Evolutionary conservation across 2,113 vertebrate species (phyloP).

Genomic region (Nycticryphes semicollaris): DNA sequence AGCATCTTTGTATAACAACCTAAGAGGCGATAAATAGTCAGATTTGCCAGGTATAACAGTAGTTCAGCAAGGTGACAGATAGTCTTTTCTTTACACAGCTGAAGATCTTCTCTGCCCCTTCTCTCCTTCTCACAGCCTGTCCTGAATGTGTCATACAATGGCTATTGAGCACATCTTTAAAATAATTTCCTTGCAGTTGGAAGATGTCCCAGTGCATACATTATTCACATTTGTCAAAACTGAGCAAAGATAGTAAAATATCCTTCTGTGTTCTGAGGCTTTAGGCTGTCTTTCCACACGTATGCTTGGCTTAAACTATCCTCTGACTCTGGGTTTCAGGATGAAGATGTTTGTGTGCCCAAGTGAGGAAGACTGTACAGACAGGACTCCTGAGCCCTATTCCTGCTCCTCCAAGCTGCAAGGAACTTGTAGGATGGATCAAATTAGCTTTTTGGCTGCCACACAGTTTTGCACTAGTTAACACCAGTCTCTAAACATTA

Average conservation of each 20-base stretch:
- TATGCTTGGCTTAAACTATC: not conserved
- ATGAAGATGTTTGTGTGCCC: not conserved
- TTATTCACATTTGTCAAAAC: slow-evolving; percentile 42
- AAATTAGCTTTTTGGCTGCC: not conserved
- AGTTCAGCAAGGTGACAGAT: not conserved
- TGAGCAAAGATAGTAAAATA: not conserved
- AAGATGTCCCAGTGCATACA: not conserved
- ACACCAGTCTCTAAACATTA: not conserved
- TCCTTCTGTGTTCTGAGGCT: not conserved
- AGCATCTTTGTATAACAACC: not conserved
- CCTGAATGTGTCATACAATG: not conserved
- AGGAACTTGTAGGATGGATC: not conserved
- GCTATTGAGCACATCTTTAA: slow-evolving; percentile 20
- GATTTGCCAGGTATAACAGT: slow-evolving; percentile 22
- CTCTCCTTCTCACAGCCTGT: not conserved
- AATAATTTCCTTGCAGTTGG: slow-evolving; percentile 13
- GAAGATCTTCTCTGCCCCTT: not conserved
- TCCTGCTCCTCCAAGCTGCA: not conserved
- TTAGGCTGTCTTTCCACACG: not conserved
- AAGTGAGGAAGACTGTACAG: not conserved
- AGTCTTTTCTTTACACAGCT: not conserved
- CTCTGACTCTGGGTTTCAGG: not conserved
- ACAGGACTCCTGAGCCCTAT: not conserved
- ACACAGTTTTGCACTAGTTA: not conserved
- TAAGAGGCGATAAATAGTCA: not conserved